Conservation (phyloP, 2,797 vertebrate genomes). For the Trematomus bernacchii region DNA sequence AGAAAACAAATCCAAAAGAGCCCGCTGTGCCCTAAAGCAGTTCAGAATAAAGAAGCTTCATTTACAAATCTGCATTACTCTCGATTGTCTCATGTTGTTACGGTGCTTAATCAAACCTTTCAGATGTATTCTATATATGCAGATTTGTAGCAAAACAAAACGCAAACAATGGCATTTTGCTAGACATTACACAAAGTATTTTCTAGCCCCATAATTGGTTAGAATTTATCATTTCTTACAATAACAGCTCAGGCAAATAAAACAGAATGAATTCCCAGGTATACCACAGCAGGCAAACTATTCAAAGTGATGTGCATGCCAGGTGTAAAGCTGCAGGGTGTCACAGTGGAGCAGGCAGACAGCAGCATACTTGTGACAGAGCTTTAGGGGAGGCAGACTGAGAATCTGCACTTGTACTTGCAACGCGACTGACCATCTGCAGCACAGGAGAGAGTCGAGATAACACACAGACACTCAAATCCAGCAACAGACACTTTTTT, state of each 20-base stretch:
- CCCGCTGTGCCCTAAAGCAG: conserved; percentile 25
- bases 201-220: neutral
- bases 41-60: conserved; percentile 8
- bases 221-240: neutral
- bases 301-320: conserved; percentile 49
- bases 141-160: conserved; percentile 44
- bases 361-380: conserved; percentile 93
- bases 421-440: conserved; percentile 94
- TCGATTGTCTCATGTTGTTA: neutral
- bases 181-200: neutral
- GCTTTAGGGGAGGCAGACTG: conserved; percentile 94
- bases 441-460: conserved; percentile 92
- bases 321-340: conserved; percentile 81
- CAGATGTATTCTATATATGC: conserved; percentile 23
- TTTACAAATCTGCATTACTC: conserved; percentile 39
- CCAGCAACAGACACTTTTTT: no score
- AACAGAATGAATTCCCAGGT: conserved; percentile 8
- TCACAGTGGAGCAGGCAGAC: conserved; percentile 40
- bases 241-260: conserved; percentile 25
- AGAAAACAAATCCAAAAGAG: conserved; percentile 25
- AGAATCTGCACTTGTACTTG: conserved; percentile 93
- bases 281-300: conserved; percentile 48
- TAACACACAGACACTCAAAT: conserved; percentile 46
- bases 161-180: conserved; percentile 20
- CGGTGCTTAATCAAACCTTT: neutral